Evolutionary conservation across 2,888 invertebrate genomes (phyloP).

Genomic region (Temnothorax rugatulus): DNA sequence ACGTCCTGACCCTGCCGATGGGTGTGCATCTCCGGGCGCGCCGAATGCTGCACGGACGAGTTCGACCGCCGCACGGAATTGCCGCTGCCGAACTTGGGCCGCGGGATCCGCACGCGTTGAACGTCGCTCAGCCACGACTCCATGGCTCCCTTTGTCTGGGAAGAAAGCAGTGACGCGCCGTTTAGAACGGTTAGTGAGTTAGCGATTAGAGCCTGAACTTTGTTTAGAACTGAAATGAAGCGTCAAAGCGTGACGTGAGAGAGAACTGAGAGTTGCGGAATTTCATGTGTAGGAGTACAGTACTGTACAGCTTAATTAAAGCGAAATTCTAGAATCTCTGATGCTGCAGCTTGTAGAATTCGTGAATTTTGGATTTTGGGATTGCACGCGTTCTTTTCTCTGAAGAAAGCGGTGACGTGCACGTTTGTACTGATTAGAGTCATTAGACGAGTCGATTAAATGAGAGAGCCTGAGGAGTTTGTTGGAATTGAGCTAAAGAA

Average conservation of each 20-base stretch:
- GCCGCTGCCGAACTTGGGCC: conserved; percentile 92
- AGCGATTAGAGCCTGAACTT: background rate
- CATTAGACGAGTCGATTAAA: conserved; percentile 13
- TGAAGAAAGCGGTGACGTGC: conserved; percentile 4
- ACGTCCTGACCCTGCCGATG: conserved; percentile 86
- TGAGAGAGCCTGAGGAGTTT: background rate
- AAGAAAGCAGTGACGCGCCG: conserved; percentile 23
- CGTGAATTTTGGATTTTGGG: background rate
- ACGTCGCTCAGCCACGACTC: conserved; percentile 95
- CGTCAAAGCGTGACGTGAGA: background rate
- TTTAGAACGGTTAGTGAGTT: conserved; percentile 1
- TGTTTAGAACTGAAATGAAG: background rate
- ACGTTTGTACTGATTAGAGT: background rate
- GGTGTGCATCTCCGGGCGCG: conserved; percentile 87
- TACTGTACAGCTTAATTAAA: background rate
- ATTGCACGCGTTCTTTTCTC: background rate
- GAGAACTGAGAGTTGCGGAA: background rate
- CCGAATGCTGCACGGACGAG: conserved; percentile 87
- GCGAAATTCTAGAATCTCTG: background rate
- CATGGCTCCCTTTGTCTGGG: conserved; percentile 87
- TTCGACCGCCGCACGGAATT: conserved; percentile 86
- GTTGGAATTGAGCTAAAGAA: background rate
- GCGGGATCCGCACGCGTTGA: conserved; percentile 93
- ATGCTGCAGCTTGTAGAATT: background rate
- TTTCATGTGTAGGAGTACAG: background rate